Conservation (phyloP, 2,888 invertebrate species). For the Leucozona laternaria region DNA sequence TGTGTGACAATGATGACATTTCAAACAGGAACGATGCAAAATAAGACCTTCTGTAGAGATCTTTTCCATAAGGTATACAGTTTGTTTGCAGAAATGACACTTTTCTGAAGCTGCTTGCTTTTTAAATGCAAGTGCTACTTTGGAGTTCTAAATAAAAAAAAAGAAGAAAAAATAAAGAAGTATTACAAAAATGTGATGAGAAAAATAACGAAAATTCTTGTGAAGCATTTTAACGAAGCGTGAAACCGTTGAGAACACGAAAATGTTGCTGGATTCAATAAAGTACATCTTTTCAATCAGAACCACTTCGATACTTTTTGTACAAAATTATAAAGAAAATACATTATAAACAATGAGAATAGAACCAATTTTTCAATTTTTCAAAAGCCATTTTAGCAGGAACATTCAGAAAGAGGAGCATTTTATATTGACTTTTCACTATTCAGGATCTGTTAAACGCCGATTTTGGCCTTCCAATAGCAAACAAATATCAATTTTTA, state of each 20-base stretch:
- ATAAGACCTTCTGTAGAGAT: conserved; percentile 95
- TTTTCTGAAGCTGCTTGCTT: conserved; percentile 89
- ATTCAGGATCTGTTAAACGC: too few relatives aligned
- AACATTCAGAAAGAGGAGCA: conserved; percentile 14
- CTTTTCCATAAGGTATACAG: conserved; percentile 97
- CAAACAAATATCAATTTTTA: too few relatives aligned
- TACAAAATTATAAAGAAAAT: conserved; percentile 23
- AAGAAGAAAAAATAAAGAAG: conserved; percentile 18
- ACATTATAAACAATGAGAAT: conserved; percentile 14
- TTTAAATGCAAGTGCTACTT: conserved; percentile 86
- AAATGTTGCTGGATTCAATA: conserved; percentile 23
- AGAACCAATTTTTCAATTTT: conserved; percentile 27
- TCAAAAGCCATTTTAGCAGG: conserved; percentile 21
- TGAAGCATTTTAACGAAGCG: conserved; percentile 49
- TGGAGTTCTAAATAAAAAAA: conserved; percentile 84
- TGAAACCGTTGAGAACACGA: conserved; percentile 32
- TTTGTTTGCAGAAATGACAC: conserved; percentile 94
- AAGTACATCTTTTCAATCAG: background rate
- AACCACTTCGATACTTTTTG: conserved; percentile 9
- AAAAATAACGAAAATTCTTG: background rate
- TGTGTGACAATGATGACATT: conserved; percentile 95
- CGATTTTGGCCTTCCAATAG: too few relatives aligned
- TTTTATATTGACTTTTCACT: too few relatives aligned
- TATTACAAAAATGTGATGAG: background rate
- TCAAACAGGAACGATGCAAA: conserved; percentile 96